Conservation (phyloP, 2,888 invertebrate species). For the Polylopha cassiicola region DNA sequence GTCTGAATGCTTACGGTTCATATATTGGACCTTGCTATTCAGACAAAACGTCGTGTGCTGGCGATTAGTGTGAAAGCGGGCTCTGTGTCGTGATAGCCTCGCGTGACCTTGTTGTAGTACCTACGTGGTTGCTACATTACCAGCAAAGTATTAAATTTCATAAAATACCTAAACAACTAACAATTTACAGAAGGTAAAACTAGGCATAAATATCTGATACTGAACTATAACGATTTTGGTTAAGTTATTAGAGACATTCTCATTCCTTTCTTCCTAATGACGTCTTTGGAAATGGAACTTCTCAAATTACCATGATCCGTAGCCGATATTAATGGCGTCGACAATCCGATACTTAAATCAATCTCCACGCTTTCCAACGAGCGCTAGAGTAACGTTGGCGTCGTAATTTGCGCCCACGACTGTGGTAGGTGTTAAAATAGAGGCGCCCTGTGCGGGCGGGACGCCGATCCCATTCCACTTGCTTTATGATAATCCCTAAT, state of each 20-base stretch:
- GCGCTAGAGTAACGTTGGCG: slow-evolving; percentile 37
- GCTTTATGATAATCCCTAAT: slow-evolving; percentile 75
- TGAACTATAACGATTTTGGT: too few species aligned
- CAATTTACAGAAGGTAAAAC: too few species aligned
- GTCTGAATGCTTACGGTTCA: background rate
- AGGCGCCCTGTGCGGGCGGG: slow-evolving; percentile 69
- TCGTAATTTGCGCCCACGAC: slow-evolving; percentile 72
- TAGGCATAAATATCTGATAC: too few species aligned
- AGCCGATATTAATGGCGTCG: slow-evolving; percentile 31
- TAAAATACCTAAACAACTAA: too few species aligned
- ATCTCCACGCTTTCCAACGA: slow-evolving; percentile 40
- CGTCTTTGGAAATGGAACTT: slow-evolving; percentile 5
- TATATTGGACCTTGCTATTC: slow-evolving; percentile 4
- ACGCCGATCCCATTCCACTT: slow-evolving; percentile 65
- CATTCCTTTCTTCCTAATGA: background rate
- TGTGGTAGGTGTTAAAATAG: slow-evolving; percentile 73
- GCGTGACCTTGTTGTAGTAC: slow-evolving; percentile 46
- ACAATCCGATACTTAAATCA: slow-evolving; percentile 42
- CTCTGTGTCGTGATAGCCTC: slow-evolving; percentile 55
- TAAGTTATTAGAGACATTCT: too few species aligned
- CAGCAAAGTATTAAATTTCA: too few species aligned
- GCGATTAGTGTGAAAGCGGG: slow-evolving; percentile 53
- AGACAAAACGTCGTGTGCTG: slow-evolving; percentile 21
- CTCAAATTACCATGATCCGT: slow-evolving; percentile 8
- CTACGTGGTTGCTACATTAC: too few species aligned